Conservation (phyloP, 2,797 vertebrate species). For the Sebastes nivosus region DNA sequence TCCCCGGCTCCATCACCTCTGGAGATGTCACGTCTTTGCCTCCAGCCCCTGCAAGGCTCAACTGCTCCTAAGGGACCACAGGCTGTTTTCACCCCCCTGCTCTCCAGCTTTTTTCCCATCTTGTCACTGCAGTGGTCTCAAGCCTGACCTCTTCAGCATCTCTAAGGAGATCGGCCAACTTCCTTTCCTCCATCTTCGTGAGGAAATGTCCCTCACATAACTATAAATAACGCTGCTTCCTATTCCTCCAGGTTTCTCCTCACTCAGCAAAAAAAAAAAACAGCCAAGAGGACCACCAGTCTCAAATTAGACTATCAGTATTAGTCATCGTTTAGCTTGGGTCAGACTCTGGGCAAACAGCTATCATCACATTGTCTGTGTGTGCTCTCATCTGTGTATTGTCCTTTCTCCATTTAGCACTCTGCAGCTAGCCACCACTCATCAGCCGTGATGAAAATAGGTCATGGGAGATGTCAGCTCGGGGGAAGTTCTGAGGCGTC, state of each 20-base stretch:
- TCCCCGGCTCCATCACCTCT: constrained; percentile 4
- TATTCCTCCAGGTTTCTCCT: constrained; percentile 5
- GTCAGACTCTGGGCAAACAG: constrained; percentile 51
- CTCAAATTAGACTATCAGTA: constrained; percentile 32
- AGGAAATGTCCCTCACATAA: constrained; percentile 20
- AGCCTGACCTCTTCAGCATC: constrained; percentile 44
- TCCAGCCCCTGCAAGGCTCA: neutral
- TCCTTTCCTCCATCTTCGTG: constrained; percentile 10
- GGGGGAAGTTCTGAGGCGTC: constrained; percentile 45
- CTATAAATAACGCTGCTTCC: constrained; percentile 45
- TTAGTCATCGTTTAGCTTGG: constrained; percentile 36
- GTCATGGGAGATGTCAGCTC: constrained; percentile 76
- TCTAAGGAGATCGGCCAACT: constrained; percentile 32
- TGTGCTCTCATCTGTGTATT: constrained; percentile 49
- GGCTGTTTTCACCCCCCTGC: neutral
- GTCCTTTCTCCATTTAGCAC: constrained; percentile 61
- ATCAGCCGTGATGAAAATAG: constrained; percentile 72
- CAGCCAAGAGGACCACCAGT: constrained; percentile 13
- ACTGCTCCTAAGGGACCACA: constrained; percentile 22
- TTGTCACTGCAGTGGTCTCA: constrained; percentile 16
- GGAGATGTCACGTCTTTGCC: constrained; percentile 28
- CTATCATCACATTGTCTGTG: constrained; percentile 30
- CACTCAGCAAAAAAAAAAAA: constrained; percentile 17
- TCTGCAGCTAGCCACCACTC: constrained; percentile 53
- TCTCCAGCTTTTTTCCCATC: constrained; percentile 27